These are phyloP conservation scores for Drosophila lini DNA, from an alignment of 1,140 invertebrate genomes.

Conservation along the genomic window DNA sequence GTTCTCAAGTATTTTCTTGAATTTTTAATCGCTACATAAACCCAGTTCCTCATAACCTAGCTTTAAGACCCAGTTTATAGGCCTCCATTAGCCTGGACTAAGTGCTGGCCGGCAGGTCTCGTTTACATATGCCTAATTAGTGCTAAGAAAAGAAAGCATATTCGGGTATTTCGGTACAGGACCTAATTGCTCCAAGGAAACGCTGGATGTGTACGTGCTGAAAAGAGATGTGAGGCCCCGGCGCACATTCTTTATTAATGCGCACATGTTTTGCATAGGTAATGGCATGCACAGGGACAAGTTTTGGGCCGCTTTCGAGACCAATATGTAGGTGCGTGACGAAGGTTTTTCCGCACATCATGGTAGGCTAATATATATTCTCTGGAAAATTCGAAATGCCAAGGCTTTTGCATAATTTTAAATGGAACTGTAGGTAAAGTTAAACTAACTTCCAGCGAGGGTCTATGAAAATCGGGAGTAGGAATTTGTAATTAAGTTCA, in stretches of 20 bases:
- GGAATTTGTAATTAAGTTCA: background rate
- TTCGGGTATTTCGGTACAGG: conserved; percentile 26
- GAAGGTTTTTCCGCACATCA: conserved; percentile 46
- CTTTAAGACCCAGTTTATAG: conserved; percentile 16
- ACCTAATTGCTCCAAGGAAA: conserved; percentile 45
- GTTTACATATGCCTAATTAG: conserved; percentile 43
- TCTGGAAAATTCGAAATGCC: conserved; percentile 12
- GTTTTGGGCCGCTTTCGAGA: conserved; percentile 54
- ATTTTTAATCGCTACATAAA: background rate
- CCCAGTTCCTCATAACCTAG: background rate
- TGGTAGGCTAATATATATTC: conserved; percentile 19
- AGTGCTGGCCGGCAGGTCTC: conserved; percentile 37
- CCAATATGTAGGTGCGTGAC: conserved; percentile 60
- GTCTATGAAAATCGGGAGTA: background rate
- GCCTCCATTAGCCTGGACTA: conserved; percentile 32
- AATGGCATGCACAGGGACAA: conserved; percentile 47
- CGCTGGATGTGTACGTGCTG: conserved; percentile 23
- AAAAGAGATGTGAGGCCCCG: conserved; percentile 8
- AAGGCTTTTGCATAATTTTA: conserved; percentile 7
- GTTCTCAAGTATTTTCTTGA: background rate
- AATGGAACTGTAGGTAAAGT: background rate
- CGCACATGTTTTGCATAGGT: conserved; percentile 77
- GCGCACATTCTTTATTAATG: conserved; percentile 77
- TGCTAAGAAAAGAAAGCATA: conserved; percentile 36
- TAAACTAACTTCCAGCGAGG: background rate